phyloP scores from a whole-genome alignment of 2,797 vertebrate species.

The Tolypeutes matacus region DNA sequence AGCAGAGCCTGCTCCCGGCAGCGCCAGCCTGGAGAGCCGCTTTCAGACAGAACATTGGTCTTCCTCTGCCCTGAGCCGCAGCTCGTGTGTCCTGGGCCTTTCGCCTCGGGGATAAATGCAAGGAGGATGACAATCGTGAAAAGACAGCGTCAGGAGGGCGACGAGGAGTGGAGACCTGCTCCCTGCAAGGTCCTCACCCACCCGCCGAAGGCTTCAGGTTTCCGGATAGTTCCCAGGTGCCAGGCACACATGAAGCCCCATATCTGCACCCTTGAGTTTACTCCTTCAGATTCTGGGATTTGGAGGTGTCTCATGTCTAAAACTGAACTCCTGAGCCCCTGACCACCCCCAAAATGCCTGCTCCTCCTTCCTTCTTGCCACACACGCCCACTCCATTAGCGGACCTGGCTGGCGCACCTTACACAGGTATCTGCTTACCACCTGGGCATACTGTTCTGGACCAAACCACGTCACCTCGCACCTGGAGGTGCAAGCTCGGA shows the following conservation, averaged over 20 bases:
- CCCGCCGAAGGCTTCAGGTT: accelerated
- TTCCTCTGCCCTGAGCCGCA: constrained; percentile 60
- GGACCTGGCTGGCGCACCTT: neutral
- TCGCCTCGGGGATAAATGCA: constrained; percentile 2
- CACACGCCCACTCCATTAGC: neutral
- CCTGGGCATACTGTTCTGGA: too few relatives aligned
- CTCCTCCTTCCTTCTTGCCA: neutral
- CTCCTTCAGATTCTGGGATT: neutral
- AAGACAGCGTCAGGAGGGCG: accelerated
- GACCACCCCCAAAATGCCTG: accelerated
- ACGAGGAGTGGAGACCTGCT: accelerated
- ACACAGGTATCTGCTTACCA: too few relatives aligned
- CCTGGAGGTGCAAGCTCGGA: accelerated
- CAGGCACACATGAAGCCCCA: neutral
- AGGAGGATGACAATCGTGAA: neutral
- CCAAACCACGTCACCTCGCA: neutral
- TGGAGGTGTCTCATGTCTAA: neutral
- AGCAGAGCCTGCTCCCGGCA: constrained; percentile 64
- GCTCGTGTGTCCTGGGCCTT: constrained; percentile 64
- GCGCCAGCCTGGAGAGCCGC: constrained; percentile 78
- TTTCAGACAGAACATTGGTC: constrained; percentile 82
- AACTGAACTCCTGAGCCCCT: neutral
- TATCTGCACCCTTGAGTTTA: accelerated
- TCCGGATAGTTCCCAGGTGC: neutral
- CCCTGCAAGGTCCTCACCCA: too few relatives aligned